These are phyloP conservation scores for Hybognathus amarus DNA, from an alignment of 2,797 vertebrate genomes.

Conservation along the genomic window DNA sequence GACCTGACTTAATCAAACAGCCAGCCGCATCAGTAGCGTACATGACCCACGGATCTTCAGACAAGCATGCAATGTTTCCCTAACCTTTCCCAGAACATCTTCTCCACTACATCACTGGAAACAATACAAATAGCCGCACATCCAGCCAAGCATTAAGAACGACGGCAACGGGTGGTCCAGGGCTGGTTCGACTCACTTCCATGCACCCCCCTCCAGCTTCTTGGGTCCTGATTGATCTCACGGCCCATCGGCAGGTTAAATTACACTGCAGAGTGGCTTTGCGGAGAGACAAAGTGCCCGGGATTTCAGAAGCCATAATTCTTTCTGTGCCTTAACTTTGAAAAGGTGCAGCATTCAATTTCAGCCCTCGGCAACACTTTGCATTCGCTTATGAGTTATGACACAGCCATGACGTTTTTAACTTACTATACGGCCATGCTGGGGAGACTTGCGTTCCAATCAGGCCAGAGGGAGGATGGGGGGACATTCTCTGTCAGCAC, in stretches of 20 bases:
- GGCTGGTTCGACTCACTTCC: conserved; percentile 59
- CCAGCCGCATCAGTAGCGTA: conserved; percentile 25
- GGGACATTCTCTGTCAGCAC: conserved; percentile 5
- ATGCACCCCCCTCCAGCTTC: conserved; percentile 38
- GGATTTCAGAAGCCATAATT: conserved; percentile 73
- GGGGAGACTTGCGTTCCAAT: conserved; percentile 66
- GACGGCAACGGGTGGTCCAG: conserved; percentile 64
- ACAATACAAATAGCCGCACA: conserved; percentile 60
- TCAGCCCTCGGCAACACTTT: conserved; percentile 65
- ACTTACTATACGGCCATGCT: conserved; percentile 65
- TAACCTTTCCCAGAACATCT: conserved; percentile 34
- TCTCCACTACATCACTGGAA: conserved; percentile 17
- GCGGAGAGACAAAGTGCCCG: conserved; percentile 64
- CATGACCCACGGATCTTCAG: conserved; percentile 30
- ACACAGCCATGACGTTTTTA: conserved; percentile 67
- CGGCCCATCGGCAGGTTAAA: conserved; percentile 70
- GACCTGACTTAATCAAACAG: conserved; percentile 53
- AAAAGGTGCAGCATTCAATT: conserved; percentile 74
- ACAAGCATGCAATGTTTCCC: conserved; percentile 32
- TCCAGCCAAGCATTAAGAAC: conserved; percentile 64
- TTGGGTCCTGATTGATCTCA: conserved; percentile 70
- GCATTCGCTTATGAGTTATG: conserved; percentile 74
- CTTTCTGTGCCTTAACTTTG: conserved; percentile 68
- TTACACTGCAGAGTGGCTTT: conserved; percentile 71
- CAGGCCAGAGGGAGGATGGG: conserved; percentile 30